Base-by-base conservation (phyloP, 2,113 vertebrate genomes). In the Strix aluco region DNA sequence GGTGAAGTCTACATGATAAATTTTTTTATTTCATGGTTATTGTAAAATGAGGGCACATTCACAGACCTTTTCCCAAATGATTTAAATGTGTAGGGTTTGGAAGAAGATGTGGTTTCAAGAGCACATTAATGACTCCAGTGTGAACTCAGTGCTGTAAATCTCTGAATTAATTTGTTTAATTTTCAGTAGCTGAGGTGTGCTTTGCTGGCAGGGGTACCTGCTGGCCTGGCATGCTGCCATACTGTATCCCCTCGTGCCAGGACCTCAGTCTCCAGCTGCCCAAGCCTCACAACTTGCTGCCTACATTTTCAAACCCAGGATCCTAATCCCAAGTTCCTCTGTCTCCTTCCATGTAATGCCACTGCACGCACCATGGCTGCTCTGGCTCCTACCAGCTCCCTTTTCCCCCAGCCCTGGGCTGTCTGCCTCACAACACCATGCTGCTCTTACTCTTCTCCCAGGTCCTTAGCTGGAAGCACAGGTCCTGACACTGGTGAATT, bases 381-480 rank as follows among this genome's bases (percentile, higher is more conserved):
- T 51, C 29, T 46, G 18, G 78, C 29, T 87, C 32, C 44, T 6
- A 5, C 32, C 26, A 29, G 1, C 32, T 73, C 11, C 49, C 19
- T 59, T 72, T 71, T 78, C 78, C 54, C 20, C 57, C 42, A 59
- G 21, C n/a, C 13, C 27, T 1, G 3, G 44, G 21, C 72, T 42
- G 23, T 36, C 58, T 81, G 49, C n/a, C 22, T 84, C 49, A 21
- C 0, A 0, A 58, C 36, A 47, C 15, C 10, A 1, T 34, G 16
- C 58, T 81, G 36, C 38, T 81, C 11, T 61, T 62, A 9, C 26
- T 38, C 15, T 80, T 66, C 26, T 92, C 23, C 34, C 26, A 23
- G 42, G n/a, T 58, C 29, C 22, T 83, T 63, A 46, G 19, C 36
- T 79, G 61, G 27, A 88, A 78, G 30, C 18, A 5, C 26, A 51